Conservation (phyloP, 2,113 vertebrate species). For the Pampusana beccarii region DNA sequence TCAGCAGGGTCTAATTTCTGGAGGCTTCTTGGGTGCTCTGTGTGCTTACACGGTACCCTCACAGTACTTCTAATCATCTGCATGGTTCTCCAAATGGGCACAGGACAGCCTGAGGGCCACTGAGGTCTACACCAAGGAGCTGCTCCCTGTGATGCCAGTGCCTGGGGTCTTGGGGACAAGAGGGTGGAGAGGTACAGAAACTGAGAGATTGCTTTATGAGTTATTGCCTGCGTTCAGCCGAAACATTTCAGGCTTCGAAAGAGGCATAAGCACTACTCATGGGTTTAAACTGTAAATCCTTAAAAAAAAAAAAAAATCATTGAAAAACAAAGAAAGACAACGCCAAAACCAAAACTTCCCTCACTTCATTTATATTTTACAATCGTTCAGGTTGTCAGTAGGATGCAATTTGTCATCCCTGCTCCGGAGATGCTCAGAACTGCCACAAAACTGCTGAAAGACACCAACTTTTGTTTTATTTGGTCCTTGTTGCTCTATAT, state of each 20-base stretch:
- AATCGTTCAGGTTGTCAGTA: constrained; percentile 7
- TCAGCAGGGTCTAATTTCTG: neutral
- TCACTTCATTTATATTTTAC: constrained; percentile 33
- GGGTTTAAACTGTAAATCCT: constrained; percentile 47
- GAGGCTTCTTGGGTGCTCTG: neutral
- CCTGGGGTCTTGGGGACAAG: neutral
- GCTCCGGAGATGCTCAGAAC: constrained; percentile 33
- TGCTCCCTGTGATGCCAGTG: neutral
- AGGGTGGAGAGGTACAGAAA: neutral
- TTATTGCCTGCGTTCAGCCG: constrained; percentile 9
- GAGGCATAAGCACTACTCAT: constrained; percentile 26
- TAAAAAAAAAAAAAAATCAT: neutral
- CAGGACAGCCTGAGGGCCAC: neutral
- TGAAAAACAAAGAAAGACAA: constrained; percentile 30
- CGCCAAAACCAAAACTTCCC: neutral
- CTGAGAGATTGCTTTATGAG: constrained; percentile 31
- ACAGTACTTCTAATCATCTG: neutral
- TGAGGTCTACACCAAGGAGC: neutral
- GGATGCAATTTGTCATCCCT: constrained; percentile 12
- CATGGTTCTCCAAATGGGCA: neutral
- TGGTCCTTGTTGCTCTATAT: constrained; percentile 45
- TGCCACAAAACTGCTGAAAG: constrained; percentile 40
- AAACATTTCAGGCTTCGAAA: constrained; percentile 24
- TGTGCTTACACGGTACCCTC: neutral
- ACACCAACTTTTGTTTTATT: constrained; percentile 61